Evolutionary conservation across 2,888 invertebrate species (phyloP).

Genomic region (Melanophora roralis): DNA sequence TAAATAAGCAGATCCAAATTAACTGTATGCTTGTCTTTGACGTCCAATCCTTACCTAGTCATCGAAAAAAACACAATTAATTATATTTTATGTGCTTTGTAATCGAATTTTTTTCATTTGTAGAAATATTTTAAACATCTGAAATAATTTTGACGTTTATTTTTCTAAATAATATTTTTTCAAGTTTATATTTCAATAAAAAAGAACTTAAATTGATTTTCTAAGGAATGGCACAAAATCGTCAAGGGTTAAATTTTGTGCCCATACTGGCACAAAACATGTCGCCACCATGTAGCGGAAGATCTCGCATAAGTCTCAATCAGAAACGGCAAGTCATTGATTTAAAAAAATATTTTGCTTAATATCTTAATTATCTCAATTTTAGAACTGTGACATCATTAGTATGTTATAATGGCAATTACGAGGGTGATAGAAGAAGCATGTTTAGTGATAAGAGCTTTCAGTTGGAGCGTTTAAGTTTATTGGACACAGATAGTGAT

Average conservation of each 20-base stretch:
- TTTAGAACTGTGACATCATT: conserved; percentile 17
- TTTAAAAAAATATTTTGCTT: background rate
- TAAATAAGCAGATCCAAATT: too few species aligned
- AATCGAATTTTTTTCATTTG: too few species aligned
- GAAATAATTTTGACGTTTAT: background rate
- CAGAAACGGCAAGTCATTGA: conserved; percentile 2
- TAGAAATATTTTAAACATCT: too few species aligned
- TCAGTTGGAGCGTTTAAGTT: conserved; percentile 28
- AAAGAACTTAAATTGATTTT: background rate
- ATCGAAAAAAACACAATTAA: too few species aligned
- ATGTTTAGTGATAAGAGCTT: conserved; percentile 48
- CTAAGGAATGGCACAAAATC: conserved; percentile 39
- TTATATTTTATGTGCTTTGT: too few species aligned
- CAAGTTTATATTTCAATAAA: too few species aligned
- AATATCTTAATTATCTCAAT: background rate
- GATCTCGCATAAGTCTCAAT: conserved; percentile 34
- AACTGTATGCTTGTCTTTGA: too few species aligned
- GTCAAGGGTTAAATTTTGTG: conserved; percentile 61
- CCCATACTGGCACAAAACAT: conserved; percentile 47
- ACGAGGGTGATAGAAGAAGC: conserved; percentile 68
- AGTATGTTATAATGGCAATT: conserved; percentile 63
- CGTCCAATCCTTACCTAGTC: too few species aligned
- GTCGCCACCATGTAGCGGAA: conserved; percentile 22
- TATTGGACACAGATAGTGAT: conserved; percentile 70
- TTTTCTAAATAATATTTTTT: background rate